phyloP scores from a whole-genome alignment of 2,113 vertebrate genomes.

The Paradisaea rubra region DNA sequence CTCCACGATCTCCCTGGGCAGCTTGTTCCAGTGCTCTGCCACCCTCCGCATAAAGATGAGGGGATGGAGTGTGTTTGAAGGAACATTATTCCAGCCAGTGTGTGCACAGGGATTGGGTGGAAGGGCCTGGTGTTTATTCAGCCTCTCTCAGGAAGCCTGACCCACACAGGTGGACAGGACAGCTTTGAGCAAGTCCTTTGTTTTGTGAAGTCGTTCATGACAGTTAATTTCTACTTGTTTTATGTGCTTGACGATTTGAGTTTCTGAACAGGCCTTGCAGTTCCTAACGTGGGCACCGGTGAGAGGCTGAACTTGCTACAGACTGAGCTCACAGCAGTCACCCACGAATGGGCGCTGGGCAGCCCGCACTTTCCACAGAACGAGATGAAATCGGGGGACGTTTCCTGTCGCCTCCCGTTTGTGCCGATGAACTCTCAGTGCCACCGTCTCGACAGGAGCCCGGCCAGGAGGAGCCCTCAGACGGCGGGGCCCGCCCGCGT shows the following conservation, averaged over 20 bases:
- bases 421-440: fast-evolving
- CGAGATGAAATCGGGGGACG: fast-evolving
- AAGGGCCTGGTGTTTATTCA: not conserved
- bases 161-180: not conserved
- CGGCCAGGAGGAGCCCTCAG: fast-evolving
- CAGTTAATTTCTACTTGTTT: not conserved
- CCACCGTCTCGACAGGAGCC: fast-evolving
- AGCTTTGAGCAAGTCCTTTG: not conserved
- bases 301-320: not conserved
- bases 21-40: not conserved
- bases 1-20: not conserved
- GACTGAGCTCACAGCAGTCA: not conserved
- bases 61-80: not conserved
- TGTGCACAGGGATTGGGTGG: no score
- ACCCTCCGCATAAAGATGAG: not conserved
- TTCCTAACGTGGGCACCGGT: fast-evolving
- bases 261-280: not conserved
- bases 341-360: not conserved
- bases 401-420: fast-evolving
- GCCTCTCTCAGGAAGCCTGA: not conserved
- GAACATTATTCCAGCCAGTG: fast-evolving
- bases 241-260: not conserved
- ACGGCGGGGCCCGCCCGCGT: not conserved
- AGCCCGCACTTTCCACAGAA: not conserved
- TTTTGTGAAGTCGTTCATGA: fast-evolving